Evolutionary conservation across 2,797 vertebrate species (phyloP), one percentile per base, ranked within the genome.

Genomic region (Mallotus villosus): DNA sequence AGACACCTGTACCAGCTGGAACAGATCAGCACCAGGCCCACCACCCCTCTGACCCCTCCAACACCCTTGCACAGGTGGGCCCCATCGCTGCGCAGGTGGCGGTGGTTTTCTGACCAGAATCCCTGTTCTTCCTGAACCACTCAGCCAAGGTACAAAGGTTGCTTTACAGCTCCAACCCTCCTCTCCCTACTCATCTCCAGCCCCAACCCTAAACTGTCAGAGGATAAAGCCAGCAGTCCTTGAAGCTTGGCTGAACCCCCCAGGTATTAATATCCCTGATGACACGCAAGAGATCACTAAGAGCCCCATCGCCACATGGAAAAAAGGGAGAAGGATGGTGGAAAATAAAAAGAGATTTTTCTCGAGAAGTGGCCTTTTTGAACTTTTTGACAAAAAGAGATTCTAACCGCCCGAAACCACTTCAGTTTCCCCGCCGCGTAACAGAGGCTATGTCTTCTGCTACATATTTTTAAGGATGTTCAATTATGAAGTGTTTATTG

Each of bases 201-300:
- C 22, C 59, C 11, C 59, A 61, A 22, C 22, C 59, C 11, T 27
- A 27, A 59, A 51, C 62, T 2, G 24, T 57, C 65, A 46, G 59
- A 63, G 75, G 77, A 55, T 55, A 19, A n/a, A 55, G 79, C 79
- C 75, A 22, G 76, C 79, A 81, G 84, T 82, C 85, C 72, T 75
- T 41, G 34, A 83, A 75, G 70, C 77, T 80, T 58, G 41, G 55
- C 68, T 79, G 60, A 74, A 78, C 71, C 71, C 16, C 12, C 67
- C 51, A 66, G 73, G 76, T 72, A 70, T 86, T 85, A 78, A 82
- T 85, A 84, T 89, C 71, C 11, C 55, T 78, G 79, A 78, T 70
- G 21, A 71, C 66, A 46, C 3, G 8, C 63, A 62, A 66, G 74
- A 82, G 82, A 71, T 74, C 81, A 76, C 59, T 69, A 63, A 51